These are phyloP conservation scores for Philhelius pedissequus DNA, from an alignment of 2,888 invertebrate species.

Conservation along the genomic window DNA sequence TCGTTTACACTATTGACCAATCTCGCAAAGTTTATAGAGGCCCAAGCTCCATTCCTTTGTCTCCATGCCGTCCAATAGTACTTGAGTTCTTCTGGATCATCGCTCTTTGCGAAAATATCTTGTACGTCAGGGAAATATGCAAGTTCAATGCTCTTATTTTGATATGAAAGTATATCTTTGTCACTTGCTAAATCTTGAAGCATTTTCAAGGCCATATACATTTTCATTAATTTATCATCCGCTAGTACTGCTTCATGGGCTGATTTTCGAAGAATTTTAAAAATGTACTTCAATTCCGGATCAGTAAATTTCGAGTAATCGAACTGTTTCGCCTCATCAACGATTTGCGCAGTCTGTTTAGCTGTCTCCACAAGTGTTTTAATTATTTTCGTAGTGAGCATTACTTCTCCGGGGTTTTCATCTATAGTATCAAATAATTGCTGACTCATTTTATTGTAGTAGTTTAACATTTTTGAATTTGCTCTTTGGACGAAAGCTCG, in stretches of 20 bases:
- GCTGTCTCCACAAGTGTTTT: background rate
- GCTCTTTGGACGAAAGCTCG: background rate
- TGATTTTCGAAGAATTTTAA: background rate
- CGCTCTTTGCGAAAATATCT: constrained; percentile 18
- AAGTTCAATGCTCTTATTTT: constrained; percentile 40
- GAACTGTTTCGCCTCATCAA: background rate
- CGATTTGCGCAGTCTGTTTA: background rate
- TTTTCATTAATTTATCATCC: background rate
- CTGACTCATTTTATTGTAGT: background rate
- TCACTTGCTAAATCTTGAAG: background rate
- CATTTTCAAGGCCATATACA: background rate
- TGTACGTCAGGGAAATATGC: constrained; percentile 73
- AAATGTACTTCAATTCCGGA: background rate
- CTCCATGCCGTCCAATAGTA: constrained; percentile 61
- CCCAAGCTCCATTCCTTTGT: constrained; percentile 71
- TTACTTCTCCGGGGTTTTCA: background rate
- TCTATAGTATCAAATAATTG: background rate
- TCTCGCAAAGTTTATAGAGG: constrained; percentile 15
- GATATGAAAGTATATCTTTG: background rate
- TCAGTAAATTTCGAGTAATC: background rate
- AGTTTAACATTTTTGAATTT: background rate
- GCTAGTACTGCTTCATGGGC: background rate
- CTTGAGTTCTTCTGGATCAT: constrained; percentile 45
- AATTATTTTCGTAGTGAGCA: no score
- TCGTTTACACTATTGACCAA: background rate